Conservation (phyloP, 1,140 invertebrate genomes). For the Spodoptera frugiperda region DNA sequence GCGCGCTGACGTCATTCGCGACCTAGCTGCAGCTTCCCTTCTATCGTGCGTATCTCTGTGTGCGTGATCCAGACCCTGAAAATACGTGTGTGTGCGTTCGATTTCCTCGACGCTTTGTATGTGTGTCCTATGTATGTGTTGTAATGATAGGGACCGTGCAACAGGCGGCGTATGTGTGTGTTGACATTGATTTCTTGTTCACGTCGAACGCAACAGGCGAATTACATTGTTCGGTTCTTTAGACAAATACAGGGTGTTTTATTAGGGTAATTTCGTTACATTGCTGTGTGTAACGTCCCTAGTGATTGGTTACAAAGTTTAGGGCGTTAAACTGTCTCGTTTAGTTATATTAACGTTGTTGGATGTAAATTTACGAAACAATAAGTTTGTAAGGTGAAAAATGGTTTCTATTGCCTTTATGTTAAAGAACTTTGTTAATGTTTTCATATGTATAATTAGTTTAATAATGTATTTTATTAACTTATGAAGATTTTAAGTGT, state of each 20-base stretch:
- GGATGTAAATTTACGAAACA: too few relatives aligned
- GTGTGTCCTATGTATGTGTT: constrained; percentile 42
- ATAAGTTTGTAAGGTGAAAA: too few relatives aligned
- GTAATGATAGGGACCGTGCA: constrained; percentile 55
- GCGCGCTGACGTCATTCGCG: constrained; percentile 79
- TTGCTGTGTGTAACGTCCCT: constrained; percentile 6
- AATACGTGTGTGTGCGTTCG: constrained; percentile 58
- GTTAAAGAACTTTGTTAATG: too few relatives aligned
- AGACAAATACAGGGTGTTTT: constrained; percentile 41
- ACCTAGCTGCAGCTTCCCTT: constrained; percentile 79
- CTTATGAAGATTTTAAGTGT: too few relatives aligned
- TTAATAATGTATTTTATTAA: too few relatives aligned
- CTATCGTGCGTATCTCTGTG: constrained; percentile 56
- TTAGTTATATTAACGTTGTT: neutral
- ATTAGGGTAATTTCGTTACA: constrained; percentile 39
- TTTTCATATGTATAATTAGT: too few relatives aligned
- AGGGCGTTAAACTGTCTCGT: constrained; percentile 15
- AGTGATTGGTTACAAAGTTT: neutral
- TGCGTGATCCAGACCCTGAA: constrained; percentile 84
- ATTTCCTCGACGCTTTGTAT: constrained; percentile 32
- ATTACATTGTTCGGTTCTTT: constrained; percentile 52
- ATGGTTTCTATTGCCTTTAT: too few relatives aligned
- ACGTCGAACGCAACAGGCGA: constrained; percentile 70
- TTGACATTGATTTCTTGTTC: constrained; percentile 74
- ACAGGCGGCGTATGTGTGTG: constrained; percentile 65